phyloP scores from a whole-genome alignment of 2,888 invertebrate genomes.

The Pseudoips prasinana region DNA sequence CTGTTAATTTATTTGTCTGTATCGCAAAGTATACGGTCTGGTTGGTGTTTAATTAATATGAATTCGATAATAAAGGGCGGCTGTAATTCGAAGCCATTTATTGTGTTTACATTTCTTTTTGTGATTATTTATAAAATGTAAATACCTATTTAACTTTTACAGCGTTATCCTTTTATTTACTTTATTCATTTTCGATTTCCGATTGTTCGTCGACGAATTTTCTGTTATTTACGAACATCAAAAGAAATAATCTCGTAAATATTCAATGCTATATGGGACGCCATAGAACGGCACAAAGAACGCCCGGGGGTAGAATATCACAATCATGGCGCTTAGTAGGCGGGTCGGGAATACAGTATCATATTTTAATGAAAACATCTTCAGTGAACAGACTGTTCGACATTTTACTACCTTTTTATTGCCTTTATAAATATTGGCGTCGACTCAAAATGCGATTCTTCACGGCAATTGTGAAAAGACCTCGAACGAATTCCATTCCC shows the following conservation, averaged over 20 bases:
- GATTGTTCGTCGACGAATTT: too few species aligned
- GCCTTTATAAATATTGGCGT: background rate
- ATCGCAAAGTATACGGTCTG: constrained; percentile 30
- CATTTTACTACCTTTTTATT: background rate
- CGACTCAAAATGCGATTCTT: constrained; percentile 1
- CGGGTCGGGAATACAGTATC: too few species aligned
- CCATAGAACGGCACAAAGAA: too few species aligned
- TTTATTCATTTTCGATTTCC: too few species aligned
- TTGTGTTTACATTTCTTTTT: constrained; percentile 1
- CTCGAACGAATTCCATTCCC: constrained; percentile 25
- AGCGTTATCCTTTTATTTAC: too few species aligned
- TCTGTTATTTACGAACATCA: too few species aligned
- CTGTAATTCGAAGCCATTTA: constrained; percentile 10
- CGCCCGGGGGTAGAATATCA: too few species aligned
- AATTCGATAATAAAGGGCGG: constrained; percentile 14
- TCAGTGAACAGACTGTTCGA: background rate
- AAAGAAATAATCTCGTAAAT: too few species aligned
- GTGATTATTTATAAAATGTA: background rate
- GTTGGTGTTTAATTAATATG: constrained; percentile 35
- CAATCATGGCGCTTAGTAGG: too few species aligned
- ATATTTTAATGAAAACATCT: background rate
- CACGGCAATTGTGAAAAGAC: constrained; percentile 12
- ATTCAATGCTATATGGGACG: too few species aligned
- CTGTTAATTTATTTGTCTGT: constrained; percentile 68
- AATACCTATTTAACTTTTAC: too few species aligned